Base-by-base conservation (phyloP, 2,797 vertebrate species). In the Otus scops region DNA sequence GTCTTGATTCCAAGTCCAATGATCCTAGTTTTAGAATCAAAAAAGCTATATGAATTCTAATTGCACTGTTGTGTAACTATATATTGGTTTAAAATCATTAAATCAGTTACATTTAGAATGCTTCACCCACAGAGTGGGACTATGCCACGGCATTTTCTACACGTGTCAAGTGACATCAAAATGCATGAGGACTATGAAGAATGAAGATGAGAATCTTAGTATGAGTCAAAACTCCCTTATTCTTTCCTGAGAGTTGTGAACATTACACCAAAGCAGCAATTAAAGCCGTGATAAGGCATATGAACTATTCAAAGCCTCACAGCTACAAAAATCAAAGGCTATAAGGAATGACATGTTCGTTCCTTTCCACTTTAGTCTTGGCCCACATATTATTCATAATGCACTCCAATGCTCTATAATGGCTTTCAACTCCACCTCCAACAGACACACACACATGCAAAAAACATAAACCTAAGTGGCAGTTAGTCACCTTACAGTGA, bases 271-370 rank as follows among this genome's bases (percentile, higher is more conserved):
- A 68, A 94, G 34, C 23, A 87, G 53, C 53, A 88, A 61, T 47
- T 87, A 82, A 79, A 89, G 67, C 27, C 3, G 1, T 9, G 27
- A 50, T 24, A 68, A 81, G 23, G 12, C 22, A 7, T 21, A 59
- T 17, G 54, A 74, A 50, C 34, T 8, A 24, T 9, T 75, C 54
- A 61, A 79, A 94, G 63, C 24, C 74, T 71, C 43, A 60, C 0
- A 75, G 89, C 28, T 41, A 84, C 17, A 45, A 56, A 70, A 73
- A 30, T 23, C 1, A 1, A 51, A 64, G 41, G 56, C 34, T 69
- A 34, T 0, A 39, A 1, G 24, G n/a, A 54, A 76, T 67, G 27
- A 32, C 2, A 0, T 18, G 27, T 20, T 65, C 34, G 7, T 32
- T 67, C 32, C 36, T 65, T 67, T 45, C 48, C 26, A 50, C 47